Conservation (phyloP, 2,888 invertebrate species). For the Hypomecis atomaria region DNA sequence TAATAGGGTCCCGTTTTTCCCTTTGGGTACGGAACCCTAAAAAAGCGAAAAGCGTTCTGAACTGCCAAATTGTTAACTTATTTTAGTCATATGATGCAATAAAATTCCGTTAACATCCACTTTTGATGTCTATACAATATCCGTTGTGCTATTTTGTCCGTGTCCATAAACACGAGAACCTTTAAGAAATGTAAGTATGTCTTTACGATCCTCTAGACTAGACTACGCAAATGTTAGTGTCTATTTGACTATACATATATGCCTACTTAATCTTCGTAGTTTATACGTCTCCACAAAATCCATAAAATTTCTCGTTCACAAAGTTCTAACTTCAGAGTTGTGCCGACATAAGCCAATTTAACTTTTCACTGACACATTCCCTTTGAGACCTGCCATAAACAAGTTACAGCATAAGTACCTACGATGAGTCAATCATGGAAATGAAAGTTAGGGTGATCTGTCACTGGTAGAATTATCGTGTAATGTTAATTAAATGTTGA, state of each 20-base stretch:
- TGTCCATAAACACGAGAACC: too few species aligned
- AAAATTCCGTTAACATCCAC: too few species aligned
- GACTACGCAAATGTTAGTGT: too few species aligned
- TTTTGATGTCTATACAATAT: too few species aligned
- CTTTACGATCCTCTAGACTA: too few species aligned
- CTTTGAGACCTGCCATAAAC: not conserved
- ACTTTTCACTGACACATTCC: conserved; percentile 16
- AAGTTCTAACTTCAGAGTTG: not conserved
- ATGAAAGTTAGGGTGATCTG: not conserved
- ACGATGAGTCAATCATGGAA: conserved; percentile 5
- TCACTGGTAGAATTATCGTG: not conserved
- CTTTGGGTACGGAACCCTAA: too few species aligned
- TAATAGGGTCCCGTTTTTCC: too few species aligned
- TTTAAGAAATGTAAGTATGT: too few species aligned
- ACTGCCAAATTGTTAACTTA: too few species aligned
- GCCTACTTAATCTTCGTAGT: not conserved
- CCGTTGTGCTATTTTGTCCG: too few species aligned
- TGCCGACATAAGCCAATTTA: conserved; percentile 8
- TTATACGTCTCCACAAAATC: not conserved
- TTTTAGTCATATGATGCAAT: too few species aligned
- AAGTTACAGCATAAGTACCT: not conserved
- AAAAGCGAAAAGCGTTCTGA: too few species aligned
- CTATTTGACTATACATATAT: not conserved
- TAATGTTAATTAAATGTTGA: not conserved
- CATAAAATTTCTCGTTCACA: not conserved